These are phyloP conservation scores for Papilio elwesi DNA, from an alignment of 2,888 invertebrate genomes.

Conservation along the genomic window DNA sequence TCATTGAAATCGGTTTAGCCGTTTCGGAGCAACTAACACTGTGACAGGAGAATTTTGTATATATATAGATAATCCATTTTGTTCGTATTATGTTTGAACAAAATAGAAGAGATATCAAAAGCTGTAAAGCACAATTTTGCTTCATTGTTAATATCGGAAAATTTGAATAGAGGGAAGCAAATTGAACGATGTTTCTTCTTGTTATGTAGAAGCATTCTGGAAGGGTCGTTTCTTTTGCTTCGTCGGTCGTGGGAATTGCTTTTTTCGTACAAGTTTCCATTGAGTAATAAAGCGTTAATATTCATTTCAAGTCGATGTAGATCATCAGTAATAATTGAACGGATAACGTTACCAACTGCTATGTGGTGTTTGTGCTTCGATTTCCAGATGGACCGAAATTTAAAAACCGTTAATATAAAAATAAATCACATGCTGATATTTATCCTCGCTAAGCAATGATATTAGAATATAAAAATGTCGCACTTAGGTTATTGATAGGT, in stretches of 20 bases:
- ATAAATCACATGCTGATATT: too few relatives aligned
- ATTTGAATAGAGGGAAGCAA: conserved; percentile 13
- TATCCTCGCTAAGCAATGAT: too few relatives aligned
- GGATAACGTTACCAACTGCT: neutral
- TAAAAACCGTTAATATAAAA: too few relatives aligned
- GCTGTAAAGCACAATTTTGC: neutral
- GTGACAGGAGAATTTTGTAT: too few relatives aligned
- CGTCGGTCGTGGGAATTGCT: conserved; percentile 35
- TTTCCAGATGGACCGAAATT: too few relatives aligned
- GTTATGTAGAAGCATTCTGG: neutral
- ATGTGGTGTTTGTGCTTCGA: too few relatives aligned
- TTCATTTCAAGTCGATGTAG: conserved; percentile 22
- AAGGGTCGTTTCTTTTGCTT: conserved; percentile 23
- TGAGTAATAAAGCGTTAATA: conserved; percentile 8
- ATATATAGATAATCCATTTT: too few relatives aligned
- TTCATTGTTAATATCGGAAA: conserved; percentile 6
- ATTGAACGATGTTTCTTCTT: conserved; percentile 5
- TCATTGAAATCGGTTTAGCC: too few relatives aligned
- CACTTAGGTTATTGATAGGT: too few relatives aligned
- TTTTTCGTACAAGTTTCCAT: conserved; percentile 19
- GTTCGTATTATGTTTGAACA: too few relatives aligned
- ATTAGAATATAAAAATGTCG: too few relatives aligned
- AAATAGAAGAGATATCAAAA: neutral
- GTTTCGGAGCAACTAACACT: too few relatives aligned
- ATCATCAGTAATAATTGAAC: neutral